Evolutionary conservation across 30 jellyfish, hydroid and myxozoan genomes (phyloP).

Genomic region (Turritopsis rubra): DNA sequence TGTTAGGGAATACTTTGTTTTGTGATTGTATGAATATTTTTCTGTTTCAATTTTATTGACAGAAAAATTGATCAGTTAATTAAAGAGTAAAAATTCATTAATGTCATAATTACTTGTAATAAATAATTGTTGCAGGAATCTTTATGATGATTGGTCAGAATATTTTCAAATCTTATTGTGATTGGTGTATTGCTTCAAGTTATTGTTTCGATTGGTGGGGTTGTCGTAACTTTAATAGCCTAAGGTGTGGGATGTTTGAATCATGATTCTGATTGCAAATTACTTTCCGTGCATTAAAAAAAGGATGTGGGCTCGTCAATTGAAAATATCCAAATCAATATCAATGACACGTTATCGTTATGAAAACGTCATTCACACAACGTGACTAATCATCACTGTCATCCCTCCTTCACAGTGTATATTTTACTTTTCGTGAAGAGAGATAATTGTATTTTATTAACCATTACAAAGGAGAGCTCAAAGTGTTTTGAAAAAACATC

Average conservation of each 20-base stretch:
- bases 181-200: background rate
- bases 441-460: background rate
- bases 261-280: background rate
- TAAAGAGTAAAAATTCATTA: background rate
- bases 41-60: too few relatives aligned
- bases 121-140: background rate
- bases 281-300: background rate
- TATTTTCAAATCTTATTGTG: background rate
- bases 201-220: background rate
- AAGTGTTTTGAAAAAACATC: background rate
- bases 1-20: too few relatives aligned
- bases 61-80: too few relatives aligned
- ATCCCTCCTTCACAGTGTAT: background rate
- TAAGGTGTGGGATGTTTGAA: background rate
- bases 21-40: too few relatives aligned
- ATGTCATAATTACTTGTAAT: background rate
- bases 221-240: background rate
- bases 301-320: background rate
- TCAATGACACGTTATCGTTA: background rate
- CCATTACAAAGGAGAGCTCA: background rate
- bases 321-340: background rate
- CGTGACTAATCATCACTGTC: background rate
- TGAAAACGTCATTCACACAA: background rate
- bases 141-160: background rate
- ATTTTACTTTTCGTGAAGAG: background rate